Conservation (phyloP, 2,797 vertebrate genomes). For the Argya squamiceps region DNA sequence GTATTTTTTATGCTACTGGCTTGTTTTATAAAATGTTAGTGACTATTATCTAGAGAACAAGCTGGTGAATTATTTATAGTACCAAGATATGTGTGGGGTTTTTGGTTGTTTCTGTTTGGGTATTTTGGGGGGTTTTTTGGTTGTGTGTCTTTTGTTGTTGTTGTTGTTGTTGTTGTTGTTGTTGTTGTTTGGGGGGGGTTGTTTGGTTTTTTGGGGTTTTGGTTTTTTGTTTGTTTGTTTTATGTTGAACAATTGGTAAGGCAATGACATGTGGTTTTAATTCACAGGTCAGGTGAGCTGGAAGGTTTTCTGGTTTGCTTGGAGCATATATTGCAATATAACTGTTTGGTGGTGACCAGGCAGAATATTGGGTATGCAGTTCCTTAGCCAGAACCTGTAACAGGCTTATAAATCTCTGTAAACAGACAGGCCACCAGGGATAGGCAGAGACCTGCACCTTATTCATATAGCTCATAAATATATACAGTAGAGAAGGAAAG, state of each 20-base stretch:
- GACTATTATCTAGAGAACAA: not conserved
- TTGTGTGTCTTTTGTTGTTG: not conserved
- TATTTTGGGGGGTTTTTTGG: not conserved
- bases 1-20: not conserved
- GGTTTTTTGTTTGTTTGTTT: not conserved
- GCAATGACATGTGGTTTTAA: not conserved
- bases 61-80: not conserved
- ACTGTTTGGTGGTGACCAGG: not conserved
- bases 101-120: fast-evolving
- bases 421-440: not conserved
- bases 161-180: too few relatives aligned
- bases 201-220: not conserved
- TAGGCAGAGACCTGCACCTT: not conserved
- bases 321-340: not conserved
- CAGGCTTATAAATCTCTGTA: not conserved
- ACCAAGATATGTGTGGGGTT: not conserved
- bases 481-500: not conserved
- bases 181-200: not conserved
- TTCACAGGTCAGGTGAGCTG: not conserved
- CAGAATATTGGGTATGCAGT: not conserved
- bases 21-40: not conserved
- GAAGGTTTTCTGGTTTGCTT: not conserved
- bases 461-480: not conserved
- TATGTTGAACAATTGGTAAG: not conserved
- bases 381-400: not conserved